Percentiles rank a stretch among this genome's conserved stretches.
Evolutionary conservation across 2,113 vertebrate genomes (phyloP).

Genomic region (Emydocephalus ijimae): DNA sequence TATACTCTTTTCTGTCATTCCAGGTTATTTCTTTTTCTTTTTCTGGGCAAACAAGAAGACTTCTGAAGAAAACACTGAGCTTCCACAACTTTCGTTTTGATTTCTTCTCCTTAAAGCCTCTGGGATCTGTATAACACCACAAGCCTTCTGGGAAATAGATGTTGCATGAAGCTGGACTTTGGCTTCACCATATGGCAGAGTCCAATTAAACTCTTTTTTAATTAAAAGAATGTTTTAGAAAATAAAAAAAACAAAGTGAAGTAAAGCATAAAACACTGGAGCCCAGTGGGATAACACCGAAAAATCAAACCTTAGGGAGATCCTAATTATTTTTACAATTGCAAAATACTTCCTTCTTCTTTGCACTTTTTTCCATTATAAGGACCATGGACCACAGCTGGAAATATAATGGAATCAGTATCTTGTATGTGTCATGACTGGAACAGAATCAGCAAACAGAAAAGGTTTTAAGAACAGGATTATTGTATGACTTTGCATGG

Average conservation of each 20-base stretch:
- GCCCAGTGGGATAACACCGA: neutral
- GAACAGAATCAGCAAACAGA: neutral
- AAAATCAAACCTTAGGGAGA: neutral
- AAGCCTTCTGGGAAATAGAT: neutral
- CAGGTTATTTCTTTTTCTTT: neutral
- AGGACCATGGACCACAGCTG: neutral
- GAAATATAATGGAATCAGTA: neutral
- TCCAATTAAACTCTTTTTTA: neutral
- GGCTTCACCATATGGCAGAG: neutral
- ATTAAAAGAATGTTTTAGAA: neutral
- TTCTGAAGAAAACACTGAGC: neutral
- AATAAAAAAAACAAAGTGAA: neutral
- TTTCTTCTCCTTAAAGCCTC: neutral
- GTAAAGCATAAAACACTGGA: neutral
- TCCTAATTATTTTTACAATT: no score
- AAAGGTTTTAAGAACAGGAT: neutral
- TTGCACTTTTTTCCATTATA: neutral
- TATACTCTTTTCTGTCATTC: neutral
- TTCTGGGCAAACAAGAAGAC: neutral
- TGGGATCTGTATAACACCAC: neutral
- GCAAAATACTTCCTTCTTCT: neutral
- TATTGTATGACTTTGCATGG: no score
- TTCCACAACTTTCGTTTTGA: neutral
- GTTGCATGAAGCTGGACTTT: neutral
- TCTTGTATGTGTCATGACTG: neutral